Base-by-base conservation (phyloP, 2,797 vertebrate species). In the Cuculus canorus region DNA sequence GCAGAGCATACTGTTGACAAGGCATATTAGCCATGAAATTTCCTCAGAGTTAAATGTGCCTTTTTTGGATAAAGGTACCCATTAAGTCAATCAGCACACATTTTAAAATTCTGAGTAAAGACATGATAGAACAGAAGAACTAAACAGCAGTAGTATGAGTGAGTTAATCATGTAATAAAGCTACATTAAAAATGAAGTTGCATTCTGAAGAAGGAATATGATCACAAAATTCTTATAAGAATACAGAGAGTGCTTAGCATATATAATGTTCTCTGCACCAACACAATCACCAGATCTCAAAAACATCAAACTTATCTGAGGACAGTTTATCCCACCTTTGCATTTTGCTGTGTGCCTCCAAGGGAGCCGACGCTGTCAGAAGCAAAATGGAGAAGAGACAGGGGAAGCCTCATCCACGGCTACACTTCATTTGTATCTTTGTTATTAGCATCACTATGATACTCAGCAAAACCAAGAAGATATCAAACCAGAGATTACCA, bases 51-150 rank as follows among this genome's bases (percentile, higher is more conserved):
- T 68, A 54, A 78, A 52, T n/a, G 17, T 56, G n/a, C 24, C 23
- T 30, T 81, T 80, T 82, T 71, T 57, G 53, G 16, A 71, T 84
- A 60, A 77, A 41, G 4, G 41, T 60, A 25, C 3, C 14, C 17
- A 65, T 33, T 64, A 77, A 66, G 27, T 52, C 22, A 78, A 61
- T 61, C 53, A 81, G 39, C 23, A 81, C 2, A 1, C 5, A 2
- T 50, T 86, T 86, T 81, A 68, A 86, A 88, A 86, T 86, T 60
- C 39, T 71, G 7, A 83, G 28, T 53, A 83, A 69, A 82, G 22
- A 32, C 17, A 8, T 17, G 25, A 64, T 19, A 64, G 19, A 77
- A 7, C 4, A 75, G 53, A 81, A 83, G 19, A 94, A 86, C 17
- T 35, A 83, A 88, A 78, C 3, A 63, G 16, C 17, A 77, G 11